Conservation (phyloP, 1,140 invertebrate species). For the Oppia nitens region DNA sequence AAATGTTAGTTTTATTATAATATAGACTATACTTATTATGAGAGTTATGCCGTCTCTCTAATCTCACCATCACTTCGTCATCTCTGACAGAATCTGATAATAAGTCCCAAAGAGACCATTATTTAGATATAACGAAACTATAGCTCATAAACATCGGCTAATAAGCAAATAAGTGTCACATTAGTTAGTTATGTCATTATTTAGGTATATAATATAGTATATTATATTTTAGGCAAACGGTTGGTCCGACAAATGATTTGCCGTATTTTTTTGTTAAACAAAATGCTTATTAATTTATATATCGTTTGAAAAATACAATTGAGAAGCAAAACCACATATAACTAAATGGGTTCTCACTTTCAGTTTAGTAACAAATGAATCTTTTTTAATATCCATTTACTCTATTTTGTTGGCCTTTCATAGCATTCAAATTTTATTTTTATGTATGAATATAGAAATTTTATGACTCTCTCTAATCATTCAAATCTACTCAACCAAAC, state of each 20-base stretch:
- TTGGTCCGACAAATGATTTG: not conserved
- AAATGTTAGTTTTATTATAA: no score
- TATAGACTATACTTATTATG: no score
- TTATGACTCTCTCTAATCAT: not conserved
- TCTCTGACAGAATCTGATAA: not conserved
- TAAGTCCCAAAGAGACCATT: not conserved
- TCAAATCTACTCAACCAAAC: not conserved
- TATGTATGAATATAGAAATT: not conserved
- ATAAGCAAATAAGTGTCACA: not conserved
- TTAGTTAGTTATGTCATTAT: not conserved
- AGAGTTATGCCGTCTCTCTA: no score
- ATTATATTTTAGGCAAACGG: not conserved
- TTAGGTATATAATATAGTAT: not conserved
- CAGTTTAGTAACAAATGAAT: no score
- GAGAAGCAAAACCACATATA: no score
- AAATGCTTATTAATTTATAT: not conserved
- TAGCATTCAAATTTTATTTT: not conserved
- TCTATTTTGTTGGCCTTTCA: not conserved
- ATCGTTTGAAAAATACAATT: no score
- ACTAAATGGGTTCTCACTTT: no score
- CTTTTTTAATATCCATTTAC: no score
- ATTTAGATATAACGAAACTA: not conserved
- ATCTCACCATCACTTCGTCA: no score
- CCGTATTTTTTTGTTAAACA: no score
- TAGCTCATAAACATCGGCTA: not conserved